phyloP scores from a whole-genome alignment of 2,113 vertebrate species.

The Nibea albiflora region DNA sequence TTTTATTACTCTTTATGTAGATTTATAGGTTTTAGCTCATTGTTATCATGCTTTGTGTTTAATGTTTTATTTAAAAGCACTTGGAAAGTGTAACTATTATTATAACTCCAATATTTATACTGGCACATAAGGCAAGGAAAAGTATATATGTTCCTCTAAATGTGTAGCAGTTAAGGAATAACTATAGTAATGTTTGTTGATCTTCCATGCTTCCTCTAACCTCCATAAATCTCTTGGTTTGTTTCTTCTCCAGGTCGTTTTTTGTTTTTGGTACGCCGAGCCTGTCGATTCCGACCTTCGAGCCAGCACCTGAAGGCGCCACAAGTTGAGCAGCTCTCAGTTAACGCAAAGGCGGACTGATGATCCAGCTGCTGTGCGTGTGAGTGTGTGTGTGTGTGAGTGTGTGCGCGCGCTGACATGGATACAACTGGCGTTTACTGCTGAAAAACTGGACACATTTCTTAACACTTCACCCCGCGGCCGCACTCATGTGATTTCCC shows the following conservation, averaged over 20 bases:
- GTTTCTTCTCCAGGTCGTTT: background rate
- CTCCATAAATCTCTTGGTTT: too few relatives aligned
- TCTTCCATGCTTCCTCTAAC: background rate
- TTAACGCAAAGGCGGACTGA: slow-evolving; percentile 63
- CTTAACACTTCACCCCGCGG: slow-evolving; percentile 62
- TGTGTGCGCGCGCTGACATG: slow-evolving; percentile 64
- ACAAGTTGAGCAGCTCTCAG: slow-evolving; percentile 74
- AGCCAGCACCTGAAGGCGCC: slow-evolving; percentile 45
- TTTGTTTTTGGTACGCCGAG: too few relatives aligned
- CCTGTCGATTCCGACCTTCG: background rate
- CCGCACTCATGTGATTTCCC: slow-evolving; percentile 65
- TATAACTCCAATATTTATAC: background rate
- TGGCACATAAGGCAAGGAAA: background rate
- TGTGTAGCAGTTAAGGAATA: too few relatives aligned
- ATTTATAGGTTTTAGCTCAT: too few relatives aligned
- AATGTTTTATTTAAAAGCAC: too few relatives aligned
- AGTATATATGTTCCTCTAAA: too few relatives aligned
- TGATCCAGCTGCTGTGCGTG: slow-evolving; percentile 79
- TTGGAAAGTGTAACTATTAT: too few relatives aligned
- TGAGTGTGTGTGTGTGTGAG: slow-evolving; percentile 34
- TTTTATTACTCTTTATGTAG: too few relatives aligned
- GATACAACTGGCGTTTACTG: slow-evolving; percentile 54
- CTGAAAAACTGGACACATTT: slow-evolving; percentile 61
- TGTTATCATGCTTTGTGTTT: too few relatives aligned
- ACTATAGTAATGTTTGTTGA: too few relatives aligned